These are phyloP conservation scores for Coleophora flavipennella DNA, from an alignment of 2,888 invertebrate species.

Conservation along the genomic window DNA sequence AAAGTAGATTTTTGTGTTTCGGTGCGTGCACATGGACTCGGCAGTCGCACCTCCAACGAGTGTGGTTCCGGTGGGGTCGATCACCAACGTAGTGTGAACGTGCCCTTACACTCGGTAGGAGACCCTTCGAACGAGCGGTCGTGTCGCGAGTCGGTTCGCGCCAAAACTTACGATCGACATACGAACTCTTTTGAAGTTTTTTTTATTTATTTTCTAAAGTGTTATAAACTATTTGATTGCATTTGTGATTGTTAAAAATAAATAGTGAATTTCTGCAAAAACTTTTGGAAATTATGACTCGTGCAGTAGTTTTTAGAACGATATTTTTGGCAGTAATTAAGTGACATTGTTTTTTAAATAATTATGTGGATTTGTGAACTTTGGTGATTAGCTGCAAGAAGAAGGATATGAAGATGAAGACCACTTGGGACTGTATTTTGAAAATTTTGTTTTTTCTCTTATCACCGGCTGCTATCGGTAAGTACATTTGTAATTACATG, in stretches of 20 bases:
- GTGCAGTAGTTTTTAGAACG: not conserved
- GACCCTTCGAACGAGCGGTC: conserved; percentile 33
- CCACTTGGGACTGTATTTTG: conserved; percentile 37
- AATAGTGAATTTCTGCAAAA: conserved; percentile 21
- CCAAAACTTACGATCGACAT: conserved; percentile 24
- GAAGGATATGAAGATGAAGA: conserved; percentile 40
- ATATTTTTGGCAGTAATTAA: conserved; percentile 24
- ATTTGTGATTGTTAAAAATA: conserved; percentile 11
- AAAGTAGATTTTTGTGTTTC: conserved; percentile 48
- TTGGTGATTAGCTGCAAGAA: conserved; percentile 31
- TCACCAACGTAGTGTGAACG: conserved; percentile 54
- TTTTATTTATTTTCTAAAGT: conserved; percentile 10
- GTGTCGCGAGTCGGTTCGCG: conserved; percentile 33
- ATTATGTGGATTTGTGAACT: conserved; percentile 11
- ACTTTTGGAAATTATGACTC: conserved; percentile 7
- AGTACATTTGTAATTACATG: conserved; percentile 32
- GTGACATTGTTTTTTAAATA: conserved; percentile 2
- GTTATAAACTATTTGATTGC: conserved; percentile 3
- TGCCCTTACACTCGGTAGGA: conserved; percentile 48
- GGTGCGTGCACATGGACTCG: conserved; percentile 66
- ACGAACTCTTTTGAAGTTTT: conserved; percentile 2
- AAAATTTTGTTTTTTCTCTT: conserved; percentile 40
- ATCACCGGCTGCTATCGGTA: conserved; percentile 37
- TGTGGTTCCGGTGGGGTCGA: conserved; percentile 74
- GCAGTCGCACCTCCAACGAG: conserved; percentile 64